Evolutionary conservation across 2,113 vertebrate genomes (phyloP), one percentile per base, ranked within the genome.

Genomic region (Panthera tigris): DNA sequence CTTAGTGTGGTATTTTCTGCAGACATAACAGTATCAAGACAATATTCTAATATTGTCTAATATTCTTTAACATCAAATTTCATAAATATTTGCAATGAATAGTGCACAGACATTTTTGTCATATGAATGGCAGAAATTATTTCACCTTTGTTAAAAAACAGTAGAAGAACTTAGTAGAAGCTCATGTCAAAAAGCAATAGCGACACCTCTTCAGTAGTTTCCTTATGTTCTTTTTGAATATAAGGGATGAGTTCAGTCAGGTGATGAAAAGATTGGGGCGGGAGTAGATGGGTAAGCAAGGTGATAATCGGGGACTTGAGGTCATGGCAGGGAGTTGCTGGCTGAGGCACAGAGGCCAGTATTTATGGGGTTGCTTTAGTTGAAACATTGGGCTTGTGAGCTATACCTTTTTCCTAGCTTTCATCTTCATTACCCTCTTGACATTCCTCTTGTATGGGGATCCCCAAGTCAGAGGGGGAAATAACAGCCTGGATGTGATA

Each of bases 121-220:
- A 76, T 21, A 50, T 10, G n/a, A 97, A 69, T 81, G 94, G 68
- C 68, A 80, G 87, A 96, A 69, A 87, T 91, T 78, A 61, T 94
- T 96, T 83, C 78, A 48, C 15, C 81, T 95, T 94, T 94, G 73
- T 89, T 93, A 57, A 89, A 83, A 86, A 74, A 73, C 63, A 92
- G 83, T 66, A 36, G 41, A 76, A 27, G 29, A 65, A 31, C 76
- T 90, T 29, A 96, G 66, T 39, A 86, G 86, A 94, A 87, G 48
- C 36, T 39, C 25, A 21, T 4, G 63, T 80, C 16, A 55, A 86
- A 78, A 81, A 69, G 71, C 61, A 33, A 2, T n/a, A 31, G 18
- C 12, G 57, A 29, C 25, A 31, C 65, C 23, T 79, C 87, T 21
- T 31, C 33, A 61, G 81, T 63, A 52, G 36, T 78, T 86, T 93